Evolutionary conservation across 2,888 invertebrate species (phyloP), one percentile per base, ranked within the genome.

Genomic region (Parnassius apollo): DNA sequence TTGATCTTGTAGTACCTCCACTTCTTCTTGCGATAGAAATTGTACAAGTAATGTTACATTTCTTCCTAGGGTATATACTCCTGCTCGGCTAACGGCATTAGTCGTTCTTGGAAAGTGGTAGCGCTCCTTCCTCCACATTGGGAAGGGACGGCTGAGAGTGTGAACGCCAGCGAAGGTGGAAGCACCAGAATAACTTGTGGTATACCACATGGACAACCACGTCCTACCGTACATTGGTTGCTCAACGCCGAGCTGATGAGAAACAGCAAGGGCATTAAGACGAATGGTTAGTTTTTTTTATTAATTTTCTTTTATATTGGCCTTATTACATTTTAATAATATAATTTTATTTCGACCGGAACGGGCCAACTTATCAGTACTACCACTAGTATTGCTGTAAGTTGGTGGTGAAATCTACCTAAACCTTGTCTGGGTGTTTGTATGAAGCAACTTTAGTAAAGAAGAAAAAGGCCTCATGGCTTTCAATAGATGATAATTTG

Each of bases 151-250:
- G 76, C 86, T 83, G 69, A 85, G 75, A 73, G 93, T 88, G 73
- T 88, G 81, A 80, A 93, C 86, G 84, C 91, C 69, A 76, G 94
- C 86, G 84, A 95, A 84, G 88, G 90, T 11, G 77, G 80, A 0
- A 76, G 72, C 3, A 89, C 86, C 0, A 80, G 78, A 10, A 77
- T 91, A 0, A 74, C 80, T 0, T 93, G 93, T 50, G 96, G 96
- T 57, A 80, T 81, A 2, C 94, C 95, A 0, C 92, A 90, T 9
- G 98, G 97, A 0, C 93, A 94, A 56, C 98, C 98, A 0, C 87
- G 93, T 50, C 98, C 98, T 0, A 88, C 90, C 3, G 93, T 97
- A 46, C 94, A 95, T 68, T 98, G 98, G 98, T 90, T 98, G 64
- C 94, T 97, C 60, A 98, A 98, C 78, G 96, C 97, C 0, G 94